Conservation (phyloP, 2,888 invertebrate genomes). For the Cephus pulcher region DNA sequence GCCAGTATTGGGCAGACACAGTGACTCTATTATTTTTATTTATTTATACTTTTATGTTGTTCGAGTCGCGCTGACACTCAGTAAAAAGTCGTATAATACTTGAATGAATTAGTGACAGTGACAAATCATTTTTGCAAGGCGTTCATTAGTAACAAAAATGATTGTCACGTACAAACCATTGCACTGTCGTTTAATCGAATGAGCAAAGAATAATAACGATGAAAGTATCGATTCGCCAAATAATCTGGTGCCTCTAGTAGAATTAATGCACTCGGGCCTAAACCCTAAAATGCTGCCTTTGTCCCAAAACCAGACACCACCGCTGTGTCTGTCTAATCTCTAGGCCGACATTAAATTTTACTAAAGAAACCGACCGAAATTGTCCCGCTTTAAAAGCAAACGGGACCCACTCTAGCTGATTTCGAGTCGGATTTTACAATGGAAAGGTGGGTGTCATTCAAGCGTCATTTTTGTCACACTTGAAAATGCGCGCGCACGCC, state of each 20-base stretch:
- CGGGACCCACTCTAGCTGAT: constrained; percentile 49
- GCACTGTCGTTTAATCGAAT: constrained; percentile 15
- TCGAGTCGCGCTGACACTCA: background rate
- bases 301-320: constrained; percentile 57
- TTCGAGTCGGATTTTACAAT: constrained; percentile 50
- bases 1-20: constrained; percentile 63
- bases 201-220: background rate
- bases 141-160: background rate
- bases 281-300: constrained; percentile 62
- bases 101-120: background rate
- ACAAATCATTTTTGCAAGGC: background rate
- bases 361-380: constrained; percentile 48
- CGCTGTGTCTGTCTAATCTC: constrained; percentile 63
- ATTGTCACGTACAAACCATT: background rate
- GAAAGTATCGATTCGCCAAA: background rate
- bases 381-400: constrained; percentile 46
- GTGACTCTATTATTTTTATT: constrained; percentile 51
- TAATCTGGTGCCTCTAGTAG: constrained; percentile 44
- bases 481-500: background rate
- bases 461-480: constrained; percentile 3
- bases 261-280: constrained; percentile 58
- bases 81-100: background rate
- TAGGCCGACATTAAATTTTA: constrained; percentile 53
- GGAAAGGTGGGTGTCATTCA: constrained; percentile 55
- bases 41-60: constrained; percentile 25